Evolutionary conservation across 1,140 invertebrate species (phyloP).

Genomic region (Ips typographus): DNA sequence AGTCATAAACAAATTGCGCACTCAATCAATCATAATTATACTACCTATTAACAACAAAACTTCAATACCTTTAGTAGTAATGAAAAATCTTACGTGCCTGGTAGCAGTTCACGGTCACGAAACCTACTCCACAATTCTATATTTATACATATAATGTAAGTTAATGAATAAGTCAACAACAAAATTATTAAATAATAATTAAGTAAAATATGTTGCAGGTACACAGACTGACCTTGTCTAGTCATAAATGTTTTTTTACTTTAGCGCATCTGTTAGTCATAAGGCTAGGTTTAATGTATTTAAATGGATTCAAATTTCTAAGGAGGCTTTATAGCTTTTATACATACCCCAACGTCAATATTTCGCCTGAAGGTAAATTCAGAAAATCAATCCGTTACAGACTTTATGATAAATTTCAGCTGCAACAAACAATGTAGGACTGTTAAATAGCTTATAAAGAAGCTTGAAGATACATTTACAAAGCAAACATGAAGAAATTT

Average conservation of each 20-base stretch:
- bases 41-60: too few relatives aligned
- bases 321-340: neutral
- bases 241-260: constrained; percentile 1
- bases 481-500: too few relatives aligned
- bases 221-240: constrained; percentile 18
- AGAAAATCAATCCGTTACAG: too few relatives aligned
- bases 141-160: too few relatives aligned
- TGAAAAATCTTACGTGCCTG: neutral
- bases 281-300: constrained; percentile 53
- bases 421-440: too few relatives aligned
- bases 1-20: too few relatives aligned
- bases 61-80: too few relatives aligned
- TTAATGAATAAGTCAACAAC: neutral
- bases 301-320: constrained; percentile 21
- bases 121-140: neutral
- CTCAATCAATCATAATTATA: too few relatives aligned
- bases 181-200: constrained; percentile 10
- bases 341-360: neutral
- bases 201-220: neutral
- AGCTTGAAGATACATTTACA: too few relatives aligned
- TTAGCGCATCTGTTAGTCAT: constrained; percentile 15
- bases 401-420: too few relatives aligned
- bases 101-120: neutral
- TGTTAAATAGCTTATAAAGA: too few relatives aligned
- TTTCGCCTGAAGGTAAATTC: too few relatives aligned